phyloP scores from a whole-genome alignment of 2,888 invertebrate species.

The Dasysyrphus albostriatus region DNA sequence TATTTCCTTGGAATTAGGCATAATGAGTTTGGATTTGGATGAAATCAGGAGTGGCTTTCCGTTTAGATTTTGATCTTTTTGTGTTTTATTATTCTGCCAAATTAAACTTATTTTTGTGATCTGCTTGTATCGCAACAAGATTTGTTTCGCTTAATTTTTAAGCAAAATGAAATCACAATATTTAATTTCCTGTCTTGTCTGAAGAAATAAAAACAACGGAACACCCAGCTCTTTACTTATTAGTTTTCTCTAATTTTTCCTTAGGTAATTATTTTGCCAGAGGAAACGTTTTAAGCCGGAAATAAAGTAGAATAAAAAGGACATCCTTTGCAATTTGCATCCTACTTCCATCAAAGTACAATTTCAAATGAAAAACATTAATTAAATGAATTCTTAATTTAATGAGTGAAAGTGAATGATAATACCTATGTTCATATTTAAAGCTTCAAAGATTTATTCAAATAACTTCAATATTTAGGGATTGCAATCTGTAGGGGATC shows the following conservation, averaged over 20 bases:
- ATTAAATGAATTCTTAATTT: too few species aligned
- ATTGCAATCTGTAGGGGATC: too few species aligned
- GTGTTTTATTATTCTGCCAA: slow-evolving; percentile 14
- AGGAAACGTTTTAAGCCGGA: neutral
- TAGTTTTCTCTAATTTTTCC: neutral
- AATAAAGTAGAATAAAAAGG: neutral
- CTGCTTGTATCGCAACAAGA: neutral
- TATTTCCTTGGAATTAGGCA: neutral
- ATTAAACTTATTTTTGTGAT: slow-evolving; percentile 22
- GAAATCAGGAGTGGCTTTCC: neutral
- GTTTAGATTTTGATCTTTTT: slow-evolving; percentile 9
- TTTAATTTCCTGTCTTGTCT: slow-evolving; percentile 29
- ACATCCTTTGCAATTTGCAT: too few species aligned
- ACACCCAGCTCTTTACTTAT: neutral
- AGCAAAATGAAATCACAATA: slow-evolving; percentile 5
- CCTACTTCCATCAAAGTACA: too few species aligned
- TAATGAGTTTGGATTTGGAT: slow-evolving; percentile 40
- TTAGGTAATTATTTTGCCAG: neutral
- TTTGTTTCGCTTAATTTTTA: slow-evolving; percentile 13
- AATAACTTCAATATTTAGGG: too few species aligned
- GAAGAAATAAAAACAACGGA: slow-evolving; percentile 32
- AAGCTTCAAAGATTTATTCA: too few species aligned
- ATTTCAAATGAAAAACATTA: too few species aligned
- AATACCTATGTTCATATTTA: too few species aligned
- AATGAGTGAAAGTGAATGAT: too few species aligned